Percentiles rank a stretch among this genome's conserved stretches.
Evolutionary conservation across 2,113 vertebrate genomes (phyloP).

Genomic region (Gulo gulo): DNA sequence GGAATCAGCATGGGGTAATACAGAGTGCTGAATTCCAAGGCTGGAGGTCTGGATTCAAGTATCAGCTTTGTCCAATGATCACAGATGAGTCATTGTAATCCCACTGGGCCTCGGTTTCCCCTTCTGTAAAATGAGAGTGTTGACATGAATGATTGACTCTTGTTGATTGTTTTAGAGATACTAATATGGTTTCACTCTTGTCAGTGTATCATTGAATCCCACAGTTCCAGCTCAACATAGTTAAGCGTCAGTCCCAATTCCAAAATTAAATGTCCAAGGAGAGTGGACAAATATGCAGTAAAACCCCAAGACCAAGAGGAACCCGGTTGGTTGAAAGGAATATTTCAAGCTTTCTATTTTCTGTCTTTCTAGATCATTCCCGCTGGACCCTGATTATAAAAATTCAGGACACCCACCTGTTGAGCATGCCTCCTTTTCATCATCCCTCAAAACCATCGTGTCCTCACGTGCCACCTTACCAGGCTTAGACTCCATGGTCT

Average conservation of each 20-base stretch:
- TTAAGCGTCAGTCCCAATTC: background rate
- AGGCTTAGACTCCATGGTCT: background rate
- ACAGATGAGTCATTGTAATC: background rate
- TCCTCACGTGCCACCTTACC: background rate
- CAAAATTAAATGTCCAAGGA: background rate
- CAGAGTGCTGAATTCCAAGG: background rate
- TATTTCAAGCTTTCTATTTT: background rate
- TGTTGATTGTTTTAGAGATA: background rate
- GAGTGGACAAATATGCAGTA: background rate
- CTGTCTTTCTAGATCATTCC: background rate
- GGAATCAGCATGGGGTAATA: rapidly evolving
- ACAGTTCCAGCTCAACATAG: background rate
- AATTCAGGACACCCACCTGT: background rate
- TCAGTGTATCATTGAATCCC: background rate
- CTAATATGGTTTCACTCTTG: background rate
- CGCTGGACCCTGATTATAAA: background rate
- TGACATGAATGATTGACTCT: background rate
- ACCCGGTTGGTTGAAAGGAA: background rate
- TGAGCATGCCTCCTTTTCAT: background rate
- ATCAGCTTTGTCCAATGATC: background rate
- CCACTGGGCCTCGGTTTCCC: background rate
- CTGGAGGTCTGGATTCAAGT: background rate
- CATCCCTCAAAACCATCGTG: background rate
- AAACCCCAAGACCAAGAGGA: background rate
- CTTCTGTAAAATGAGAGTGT: background rate